A percentile compares a stretch with the other conserved stretches of the same genome.
These are phyloP conservation scores for Armadillidium nasatum DNA, from an alignment of 1,140 invertebrate species.

Conservation along the genomic window DNA sequence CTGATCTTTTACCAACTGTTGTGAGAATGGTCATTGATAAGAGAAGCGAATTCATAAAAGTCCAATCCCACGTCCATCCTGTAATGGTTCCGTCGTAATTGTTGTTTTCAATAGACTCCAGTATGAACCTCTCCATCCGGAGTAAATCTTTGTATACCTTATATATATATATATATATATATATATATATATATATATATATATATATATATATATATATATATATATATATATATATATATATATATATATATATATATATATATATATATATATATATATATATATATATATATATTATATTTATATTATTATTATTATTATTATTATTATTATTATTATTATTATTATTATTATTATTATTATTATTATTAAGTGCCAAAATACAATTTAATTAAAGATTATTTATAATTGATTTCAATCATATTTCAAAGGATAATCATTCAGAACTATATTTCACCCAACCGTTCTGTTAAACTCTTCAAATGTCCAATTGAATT, in stretches of 20 bases:
- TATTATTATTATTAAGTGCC: too few species aligned
- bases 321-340: neutral
- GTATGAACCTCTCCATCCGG: constrained; percentile 41
- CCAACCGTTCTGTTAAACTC: constrained; percentile 37
- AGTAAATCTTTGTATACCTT: constrained; percentile 43
- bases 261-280: neutral
- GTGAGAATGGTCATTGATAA: constrained; percentile 47
- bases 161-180: neutral
- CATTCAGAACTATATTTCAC: too few species aligned
- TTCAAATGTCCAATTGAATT: constrained; percentile 29
- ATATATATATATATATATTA: neutral
- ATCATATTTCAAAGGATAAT: too few species aligned
- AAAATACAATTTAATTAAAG: neutral
- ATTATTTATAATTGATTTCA: neutral
- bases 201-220: neutral
- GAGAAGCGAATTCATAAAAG: constrained; percentile 46
- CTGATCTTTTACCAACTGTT: constrained; percentile 46
- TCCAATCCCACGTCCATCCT: constrained; percentile 46
- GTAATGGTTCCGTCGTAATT: constrained; percentile 46
- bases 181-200: constrained; percentile 10
- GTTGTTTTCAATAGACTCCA: constrained; percentile 37
- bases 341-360: neutral
- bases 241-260: constrained; percentile 7
- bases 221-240: constrained; percentile 1
- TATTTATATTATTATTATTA: neutral